Evolutionary conservation across 2,113 vertebrate genomes (phyloP).

Genomic region (Tetraodon nigroviridis): DNA sequence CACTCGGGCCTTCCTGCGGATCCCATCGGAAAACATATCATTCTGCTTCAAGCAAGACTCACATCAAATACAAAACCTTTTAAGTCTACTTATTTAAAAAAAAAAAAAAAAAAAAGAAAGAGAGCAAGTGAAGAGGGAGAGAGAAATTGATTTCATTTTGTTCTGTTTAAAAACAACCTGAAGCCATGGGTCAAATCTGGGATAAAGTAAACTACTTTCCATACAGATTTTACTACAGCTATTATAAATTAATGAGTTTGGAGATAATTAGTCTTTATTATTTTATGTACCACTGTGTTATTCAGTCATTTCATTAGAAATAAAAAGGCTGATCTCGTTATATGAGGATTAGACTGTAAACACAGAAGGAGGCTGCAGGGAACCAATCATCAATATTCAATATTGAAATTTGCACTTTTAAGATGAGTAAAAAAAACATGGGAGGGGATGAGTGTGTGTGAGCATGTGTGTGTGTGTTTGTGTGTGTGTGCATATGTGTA

Average conservation of each 20-base stretch:
- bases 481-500: background rate
- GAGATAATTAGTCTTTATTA: conserved; percentile 57
- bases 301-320: conserved; percentile 54
- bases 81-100: too few relatives aligned
- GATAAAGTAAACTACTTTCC: conserved; percentile 28
- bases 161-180: conserved; percentile 43
- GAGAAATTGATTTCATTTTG: background rate
- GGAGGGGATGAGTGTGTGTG: background rate
- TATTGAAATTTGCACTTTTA: conserved; percentile 44
- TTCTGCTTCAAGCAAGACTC: conserved; percentile 24
- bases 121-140: background rate
- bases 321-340: conserved; percentile 57
- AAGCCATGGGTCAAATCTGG: conserved; percentile 30
- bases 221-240: conserved; percentile 45
- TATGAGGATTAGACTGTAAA: conserved; percentile 29
- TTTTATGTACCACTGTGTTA: conserved; percentile 43
- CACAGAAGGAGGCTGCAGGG: conserved; percentile 15
- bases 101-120: conserved; percentile 2
- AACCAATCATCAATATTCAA: conserved; percentile 55
- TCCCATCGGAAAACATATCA: too few relatives aligned
- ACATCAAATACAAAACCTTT: conserved; percentile 16
- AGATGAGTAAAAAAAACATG: background rate
- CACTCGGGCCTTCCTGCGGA: too few relatives aligned
- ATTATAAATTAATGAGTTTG: conserved; percentile 59
- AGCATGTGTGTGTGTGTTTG: background rate